Conservation (phyloP, 30 jellyfish, hydroid and myxozoan species). For the Hydractinia symbiolongicarpus region DNA sequence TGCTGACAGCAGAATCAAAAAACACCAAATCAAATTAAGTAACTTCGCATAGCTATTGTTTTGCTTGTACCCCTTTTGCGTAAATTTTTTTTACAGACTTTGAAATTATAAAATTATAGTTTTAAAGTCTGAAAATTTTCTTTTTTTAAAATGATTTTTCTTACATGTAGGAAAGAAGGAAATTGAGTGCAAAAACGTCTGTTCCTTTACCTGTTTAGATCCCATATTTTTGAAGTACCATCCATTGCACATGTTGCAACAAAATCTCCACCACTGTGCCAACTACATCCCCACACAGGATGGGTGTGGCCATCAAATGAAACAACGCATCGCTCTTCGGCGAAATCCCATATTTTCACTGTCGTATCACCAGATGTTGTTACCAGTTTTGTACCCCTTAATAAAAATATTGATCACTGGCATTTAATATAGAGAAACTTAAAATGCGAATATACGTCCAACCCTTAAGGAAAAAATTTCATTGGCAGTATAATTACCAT, state of each 20-base stretch:
- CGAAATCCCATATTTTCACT: slow-evolving; percentile 83
- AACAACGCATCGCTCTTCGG: slow-evolving; percentile 58
- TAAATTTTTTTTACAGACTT: no score
- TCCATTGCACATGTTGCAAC: slow-evolving; percentile 91
- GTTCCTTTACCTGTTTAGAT: slow-evolving; percentile 64
- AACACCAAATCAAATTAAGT: no score
- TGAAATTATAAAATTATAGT: background rate
- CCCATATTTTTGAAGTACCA: slow-evolving; percentile 89
- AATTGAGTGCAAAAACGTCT: background rate
- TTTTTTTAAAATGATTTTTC: no score
- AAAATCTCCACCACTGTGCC: slow-evolving; percentile 87
- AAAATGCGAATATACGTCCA: no score
- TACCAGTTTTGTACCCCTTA: slow-evolving; percentile 77
- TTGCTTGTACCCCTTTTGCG: no score
- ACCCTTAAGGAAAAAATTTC: background rate
- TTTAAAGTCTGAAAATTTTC: background rate
- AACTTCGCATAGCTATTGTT: no score
- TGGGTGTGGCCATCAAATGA: slow-evolving; percentile 83
- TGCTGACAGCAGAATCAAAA: no score
- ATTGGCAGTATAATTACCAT: background rate
- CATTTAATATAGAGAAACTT: no score
- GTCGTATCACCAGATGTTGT: slow-evolving; percentile 89
- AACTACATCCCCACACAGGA: slow-evolving; percentile 93
- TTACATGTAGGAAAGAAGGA: background rate
- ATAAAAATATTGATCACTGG: background rate